Percentiles rank a stretch among this genome's conserved stretches.
These are phyloP conservation scores for Aramus guarauna DNA, from an alignment of 2,113 vertebrate genomes.

Conservation along the genomic window DNA sequence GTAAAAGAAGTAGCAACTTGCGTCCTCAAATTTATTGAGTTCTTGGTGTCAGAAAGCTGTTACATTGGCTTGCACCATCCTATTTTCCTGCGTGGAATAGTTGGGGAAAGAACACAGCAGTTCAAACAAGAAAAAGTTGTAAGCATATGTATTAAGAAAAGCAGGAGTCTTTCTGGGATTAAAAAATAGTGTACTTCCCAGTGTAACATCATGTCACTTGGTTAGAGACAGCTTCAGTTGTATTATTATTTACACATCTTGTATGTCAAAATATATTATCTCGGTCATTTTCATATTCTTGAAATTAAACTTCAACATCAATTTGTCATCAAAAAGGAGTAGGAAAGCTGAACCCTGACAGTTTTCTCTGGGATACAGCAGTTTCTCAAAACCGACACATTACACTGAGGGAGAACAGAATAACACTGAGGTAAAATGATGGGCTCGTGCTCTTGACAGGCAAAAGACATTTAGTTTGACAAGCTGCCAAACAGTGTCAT, in stretches of 20 bases:
- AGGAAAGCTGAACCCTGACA: neutral
- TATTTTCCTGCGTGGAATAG: neutral
- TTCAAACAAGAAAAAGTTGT: neutral
- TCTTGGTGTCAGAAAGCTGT: neutral
- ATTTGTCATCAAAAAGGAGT: neutral
- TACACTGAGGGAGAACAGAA: neutral
- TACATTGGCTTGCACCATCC: neutral
- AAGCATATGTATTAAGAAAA: neutral
- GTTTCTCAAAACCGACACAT: neutral
- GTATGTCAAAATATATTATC: neutral
- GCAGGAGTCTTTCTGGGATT: neutral
- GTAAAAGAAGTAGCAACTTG: neutral
- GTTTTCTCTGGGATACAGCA: neutral
- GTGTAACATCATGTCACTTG: neutral
- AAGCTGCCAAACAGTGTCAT: constrained; percentile 22
- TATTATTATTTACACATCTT: neutral
- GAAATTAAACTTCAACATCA: neutral
- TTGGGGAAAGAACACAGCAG: neutral
- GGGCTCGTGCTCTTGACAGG: neutral
- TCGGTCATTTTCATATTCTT: neutral
- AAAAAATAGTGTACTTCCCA: neutral
- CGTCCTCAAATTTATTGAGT: neutral
- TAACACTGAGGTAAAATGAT: neutral
- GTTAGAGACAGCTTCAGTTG: neutral
- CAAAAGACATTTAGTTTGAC: constrained; percentile 33